phyloP scores from a whole-genome alignment of 2,888 invertebrate species.

The Eustalomyia histrio region DNA sequence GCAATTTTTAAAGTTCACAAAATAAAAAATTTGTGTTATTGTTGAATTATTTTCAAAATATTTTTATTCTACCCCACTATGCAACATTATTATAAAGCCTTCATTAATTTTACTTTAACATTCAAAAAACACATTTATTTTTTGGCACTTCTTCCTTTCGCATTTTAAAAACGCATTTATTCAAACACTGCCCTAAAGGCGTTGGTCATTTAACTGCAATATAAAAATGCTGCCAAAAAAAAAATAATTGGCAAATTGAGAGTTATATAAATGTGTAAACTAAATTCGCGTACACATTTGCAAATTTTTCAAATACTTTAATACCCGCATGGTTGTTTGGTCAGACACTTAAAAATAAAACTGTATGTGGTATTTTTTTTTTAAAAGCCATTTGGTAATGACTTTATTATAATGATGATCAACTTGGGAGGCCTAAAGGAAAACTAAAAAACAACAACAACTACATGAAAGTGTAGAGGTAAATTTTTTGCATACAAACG shows the following conservation, averaged over 20 bases:
- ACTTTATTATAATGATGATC: slow-evolving; percentile 61
- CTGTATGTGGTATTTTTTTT: neutral
- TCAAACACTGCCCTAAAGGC: slow-evolving; percentile 44
- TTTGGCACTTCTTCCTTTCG: slow-evolving; percentile 23
- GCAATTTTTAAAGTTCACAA: too few species aligned
- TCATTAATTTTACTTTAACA: neutral
- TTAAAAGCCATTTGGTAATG: slow-evolving; percentile 53
- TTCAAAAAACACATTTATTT: neutral
- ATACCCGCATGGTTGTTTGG: slow-evolving; percentile 1
- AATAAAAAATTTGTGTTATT: too few species aligned
- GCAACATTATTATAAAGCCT: too few species aligned
- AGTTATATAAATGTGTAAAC: neutral
- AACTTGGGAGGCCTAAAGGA: slow-evolving; percentile 53
- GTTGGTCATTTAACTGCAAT: slow-evolving; percentile 37
- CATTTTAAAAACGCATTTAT: slow-evolving; percentile 63
- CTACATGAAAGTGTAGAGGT: neutral
- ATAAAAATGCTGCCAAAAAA: slow-evolving; percentile 13
- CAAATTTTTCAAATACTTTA: slow-evolving; percentile 8
- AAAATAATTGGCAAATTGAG: slow-evolving; percentile 23
- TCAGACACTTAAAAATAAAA: slow-evolving; percentile 2
- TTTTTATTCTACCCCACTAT: too few species aligned
- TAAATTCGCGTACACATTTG: neutral
- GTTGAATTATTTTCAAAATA: too few species aligned
- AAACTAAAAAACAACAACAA: neutral
- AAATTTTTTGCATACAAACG: neutral